These are phyloP conservation scores for Ochropleura plecta DNA, from an alignment of 2,888 invertebrate genomes.

Conservation along the genomic window DNA sequence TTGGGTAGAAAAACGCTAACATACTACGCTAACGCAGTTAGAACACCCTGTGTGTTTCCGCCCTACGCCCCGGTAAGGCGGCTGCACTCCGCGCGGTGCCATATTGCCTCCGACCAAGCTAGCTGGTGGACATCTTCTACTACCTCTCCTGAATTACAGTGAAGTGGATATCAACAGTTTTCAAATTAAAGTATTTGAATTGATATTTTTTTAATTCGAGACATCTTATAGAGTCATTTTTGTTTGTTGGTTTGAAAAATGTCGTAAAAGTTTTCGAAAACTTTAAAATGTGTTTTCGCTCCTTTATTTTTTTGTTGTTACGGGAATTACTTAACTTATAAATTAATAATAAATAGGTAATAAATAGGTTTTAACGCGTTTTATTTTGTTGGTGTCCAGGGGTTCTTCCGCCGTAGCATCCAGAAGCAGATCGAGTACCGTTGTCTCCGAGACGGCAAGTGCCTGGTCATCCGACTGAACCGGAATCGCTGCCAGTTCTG, in stretches of 20 bases:
- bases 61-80: conserved; percentile 21
- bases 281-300: background rate
- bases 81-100: conserved; percentile 13
- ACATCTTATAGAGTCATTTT: too few relatives aligned
- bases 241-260: background rate
- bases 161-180: conserved; percentile 1
- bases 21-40: background rate
- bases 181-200: background rate
- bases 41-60: conserved; percentile 32
- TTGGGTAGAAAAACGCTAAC: background rate
- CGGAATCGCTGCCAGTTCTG: conserved; percentile 99
- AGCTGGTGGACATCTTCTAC: conserved; percentile 18
- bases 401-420: conserved; percentile 98
- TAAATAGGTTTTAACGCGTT: background rate
- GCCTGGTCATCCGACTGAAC: conserved; percentile 97
- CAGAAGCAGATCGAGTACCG: conserved; percentile 99
- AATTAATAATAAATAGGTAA: too few relatives aligned
- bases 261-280: background rate
- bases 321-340: background rate
- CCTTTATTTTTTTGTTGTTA: background rate
- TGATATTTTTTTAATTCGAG: background rate
- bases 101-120: conserved; percentile 39
- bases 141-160: conserved; percentile 20
- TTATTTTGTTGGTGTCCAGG: conserved; percentile 89
- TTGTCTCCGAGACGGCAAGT: conserved; percentile 98